Conservation (phyloP, 1,140 invertebrate genomes). For the Drosophila chauvacae region DNA sequence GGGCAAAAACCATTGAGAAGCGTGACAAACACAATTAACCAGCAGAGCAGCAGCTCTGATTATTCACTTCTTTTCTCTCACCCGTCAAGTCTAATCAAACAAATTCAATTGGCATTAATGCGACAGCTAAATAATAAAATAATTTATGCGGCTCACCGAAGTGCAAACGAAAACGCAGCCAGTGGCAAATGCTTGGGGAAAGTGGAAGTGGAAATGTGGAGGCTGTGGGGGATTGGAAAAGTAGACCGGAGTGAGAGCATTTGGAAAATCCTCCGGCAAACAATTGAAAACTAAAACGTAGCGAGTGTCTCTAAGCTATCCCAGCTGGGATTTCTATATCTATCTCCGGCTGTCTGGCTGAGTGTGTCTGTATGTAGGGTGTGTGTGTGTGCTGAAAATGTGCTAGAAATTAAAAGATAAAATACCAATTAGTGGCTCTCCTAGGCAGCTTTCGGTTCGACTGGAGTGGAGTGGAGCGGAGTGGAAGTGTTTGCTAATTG, state of each 20-base stretch:
- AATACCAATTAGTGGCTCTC: constrained; percentile 74
- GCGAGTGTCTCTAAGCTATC: constrained; percentile 52
- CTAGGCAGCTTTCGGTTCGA: constrained; percentile 31
- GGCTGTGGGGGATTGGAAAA: not conserved
- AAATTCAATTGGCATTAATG: constrained; percentile 69
- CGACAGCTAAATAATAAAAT: constrained; percentile 66
- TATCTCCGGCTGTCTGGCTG: constrained; percentile 3
- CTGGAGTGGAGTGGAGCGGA: constrained; percentile 15
- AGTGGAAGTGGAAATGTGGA: not conserved
- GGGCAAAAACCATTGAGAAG: not conserved
- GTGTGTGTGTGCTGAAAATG: constrained; percentile 48
- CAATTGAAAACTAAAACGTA: constrained; percentile 60
- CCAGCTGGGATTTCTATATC: constrained; percentile 46
- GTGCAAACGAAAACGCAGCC: constrained; percentile 51
- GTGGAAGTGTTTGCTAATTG: constrained; percentile 66
- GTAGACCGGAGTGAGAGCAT: constrained; percentile 26
- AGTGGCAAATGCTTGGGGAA: constrained; percentile 11
- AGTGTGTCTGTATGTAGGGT: constrained; percentile 9
- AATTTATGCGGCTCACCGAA: constrained; percentile 67
- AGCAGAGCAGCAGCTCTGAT: not conserved
- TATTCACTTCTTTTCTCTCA: constrained; percentile 15
- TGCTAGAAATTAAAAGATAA: constrained; percentile 79
- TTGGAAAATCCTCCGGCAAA: constrained; percentile 50
- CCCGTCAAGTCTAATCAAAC: constrained; percentile 41
- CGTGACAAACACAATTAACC: constrained; percentile 36